A percentile compares a stretch with the other conserved stretches of the same genome.
phyloP scores from a whole-genome alignment of 1,140 invertebrate genomes.

The Andrena cerasifolii region DNA sequence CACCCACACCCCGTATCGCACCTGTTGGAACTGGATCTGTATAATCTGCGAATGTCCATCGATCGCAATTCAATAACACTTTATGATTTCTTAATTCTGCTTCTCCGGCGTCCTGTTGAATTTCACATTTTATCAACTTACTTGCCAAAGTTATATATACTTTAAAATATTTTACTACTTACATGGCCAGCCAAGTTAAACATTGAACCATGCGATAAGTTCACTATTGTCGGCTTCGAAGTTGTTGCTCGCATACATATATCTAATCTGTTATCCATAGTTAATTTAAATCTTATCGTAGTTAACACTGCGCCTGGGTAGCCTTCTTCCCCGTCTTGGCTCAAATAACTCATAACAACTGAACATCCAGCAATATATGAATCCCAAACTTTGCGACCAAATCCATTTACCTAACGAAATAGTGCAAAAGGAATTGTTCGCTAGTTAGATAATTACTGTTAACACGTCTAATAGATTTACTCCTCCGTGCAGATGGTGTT shows the following conservation, averaged over 20 bases:
- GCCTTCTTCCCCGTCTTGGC: slow-evolving; percentile 91
- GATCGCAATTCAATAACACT: slow-evolving; percentile 88
- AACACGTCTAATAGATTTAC: slow-evolving; percentile 65
- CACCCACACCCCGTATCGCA: slow-evolving; percentile 83
- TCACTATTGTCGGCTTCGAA: slow-evolving; percentile 91
- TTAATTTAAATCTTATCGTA: slow-evolving; percentile 88
- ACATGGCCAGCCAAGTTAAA: slow-evolving; percentile 95
- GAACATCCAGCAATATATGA: slow-evolving; percentile 80
- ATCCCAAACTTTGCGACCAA: slow-evolving; percentile 78
- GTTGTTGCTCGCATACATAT: slow-evolving; percentile 89
- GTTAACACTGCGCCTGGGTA: slow-evolving; percentile 90
- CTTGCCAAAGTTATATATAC: not conserved
- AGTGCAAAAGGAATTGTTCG: not conserved
- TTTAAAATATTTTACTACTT: slow-evolving; percentile 69
- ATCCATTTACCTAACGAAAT: slow-evolving; percentile 64
- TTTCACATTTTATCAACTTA: not conserved
- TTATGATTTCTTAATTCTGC: slow-evolving; percentile 87
- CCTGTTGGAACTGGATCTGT: slow-evolving; percentile 89
- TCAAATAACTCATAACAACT: slow-evolving; percentile 88
- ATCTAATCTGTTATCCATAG: slow-evolving; percentile 86
- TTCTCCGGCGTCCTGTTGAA: slow-evolving; percentile 67
- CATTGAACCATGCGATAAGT: slow-evolving; percentile 95
- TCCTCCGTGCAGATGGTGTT: slow-evolving; percentile 93
- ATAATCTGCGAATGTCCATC: slow-evolving; percentile 87
- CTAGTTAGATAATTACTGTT: slow-evolving; percentile 7